Conservation (phyloP, 2,888 invertebrate species). For the Eupithecia dodoneata region DNA sequence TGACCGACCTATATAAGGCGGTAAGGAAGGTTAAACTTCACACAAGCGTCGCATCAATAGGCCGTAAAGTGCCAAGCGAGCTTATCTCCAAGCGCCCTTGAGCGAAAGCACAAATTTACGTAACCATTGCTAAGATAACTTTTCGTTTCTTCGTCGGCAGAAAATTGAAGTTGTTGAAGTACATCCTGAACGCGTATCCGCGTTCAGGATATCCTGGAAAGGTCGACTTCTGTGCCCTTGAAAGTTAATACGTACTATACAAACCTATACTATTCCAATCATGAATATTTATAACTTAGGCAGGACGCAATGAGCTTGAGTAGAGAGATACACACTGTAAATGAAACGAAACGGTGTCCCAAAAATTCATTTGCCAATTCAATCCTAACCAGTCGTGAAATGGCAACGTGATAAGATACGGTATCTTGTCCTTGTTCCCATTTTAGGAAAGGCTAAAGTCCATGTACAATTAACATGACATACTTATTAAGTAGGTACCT, state of each 20-base stretch:
- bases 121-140: slow-evolving; percentile 24
- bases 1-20: slow-evolving; percentile 61
- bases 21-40: slow-evolving; percentile 64
- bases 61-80: slow-evolving; percentile 47
- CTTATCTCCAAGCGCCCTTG: slow-evolving; percentile 54
- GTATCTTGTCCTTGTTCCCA: slow-evolving; percentile 27
- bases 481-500: not conserved
- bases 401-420: slow-evolving; percentile 41
- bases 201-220: slow-evolving; percentile 12
- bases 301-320: not conserved
- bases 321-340: not conserved
- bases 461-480: slow-evolving; percentile 6
- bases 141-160: slow-evolving; percentile 15
- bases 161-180: slow-evolving; percentile 13
- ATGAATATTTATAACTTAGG: not conserved
- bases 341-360: slow-evolving; percentile 1
- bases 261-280: slow-evolving; percentile 6
- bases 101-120: slow-evolving; percentile 54
- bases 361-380: slow-evolving; percentile 20
- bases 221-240: slow-evolving; percentile 13
- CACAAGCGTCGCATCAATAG: slow-evolving; percentile 55
- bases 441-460: slow-evolving; percentile 25
- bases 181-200: not conserved
- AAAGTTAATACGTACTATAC: slow-evolving; percentile 13
- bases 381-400: slow-evolving; percentile 14